Base-by-base conservation (phyloP, 2,113 vertebrate genomes). In the Siniperca knerii region DNA sequence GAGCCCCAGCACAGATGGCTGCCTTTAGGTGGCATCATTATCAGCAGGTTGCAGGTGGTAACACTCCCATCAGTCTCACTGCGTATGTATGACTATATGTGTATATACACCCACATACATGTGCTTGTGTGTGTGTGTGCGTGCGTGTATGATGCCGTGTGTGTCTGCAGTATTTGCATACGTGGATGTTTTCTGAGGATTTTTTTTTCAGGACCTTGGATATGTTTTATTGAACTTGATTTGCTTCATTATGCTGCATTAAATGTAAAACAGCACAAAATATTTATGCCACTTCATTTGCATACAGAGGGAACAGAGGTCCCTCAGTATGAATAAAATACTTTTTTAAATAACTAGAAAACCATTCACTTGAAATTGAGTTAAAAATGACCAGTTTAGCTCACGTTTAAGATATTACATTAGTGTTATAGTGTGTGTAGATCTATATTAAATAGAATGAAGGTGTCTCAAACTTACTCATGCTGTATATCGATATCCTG, bases 1-100 rank as follows among this genome's bases (percentile, higher is more conserved):
- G 69, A 91, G 81, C 77, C 84, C 83, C 91, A 85, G 93, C 90
- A 90, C 95, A 96, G 92, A 97, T 96, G 93, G 92, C 92, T 85
- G 90, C 81, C 83, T 70, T 87, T 90, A 91, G 93, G 90, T 92
- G 81, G 77, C 87, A 94, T 93, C 88, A 94, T 95, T 94, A 94
- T 95, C 90, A 93, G 90, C 82, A 92, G 92, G 93, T 90, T 92
- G 91, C 94, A 92, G 89, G 93, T 94, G 89, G 90, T 86, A 87
- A 64, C 64, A 58, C 82, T 81, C 84, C 72, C 85, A 84, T 72
- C 73, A 77, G 64, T 90, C 77, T 87, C 81, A 55, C 72, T 62
- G 52, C 20, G 4, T 75, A 44, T 79, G 46, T 46, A 69, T 87
- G 60, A 8, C 9, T 75, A 44, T 44, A 44, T 44, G 8, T 44